A percentile compares a stretch with the other conserved stretches of the same genome.
These are phyloP conservation scores for Marasmarcha lunaedactyla DNA, from an alignment of 2,888 invertebrate genomes.

Conservation along the genomic window DNA sequence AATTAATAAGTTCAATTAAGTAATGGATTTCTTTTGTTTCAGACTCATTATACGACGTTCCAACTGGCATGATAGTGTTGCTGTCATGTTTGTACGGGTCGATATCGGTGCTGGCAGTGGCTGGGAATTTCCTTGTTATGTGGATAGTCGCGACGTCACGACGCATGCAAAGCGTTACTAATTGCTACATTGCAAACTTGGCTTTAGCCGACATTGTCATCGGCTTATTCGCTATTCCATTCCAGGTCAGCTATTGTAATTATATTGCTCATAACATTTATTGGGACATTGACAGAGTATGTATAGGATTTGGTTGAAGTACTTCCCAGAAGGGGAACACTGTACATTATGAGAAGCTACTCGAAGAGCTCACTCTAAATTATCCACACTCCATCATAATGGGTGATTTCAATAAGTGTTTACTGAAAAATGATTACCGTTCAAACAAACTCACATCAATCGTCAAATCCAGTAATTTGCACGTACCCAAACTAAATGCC, in stretches of 20 bases:
- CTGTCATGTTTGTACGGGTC: constrained; percentile 84
- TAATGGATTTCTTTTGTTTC: constrained; percentile 27
- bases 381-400: too few species aligned
- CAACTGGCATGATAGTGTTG: constrained; percentile 78
- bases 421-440: too few species aligned
- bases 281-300: too few species aligned
- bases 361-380: too few species aligned
- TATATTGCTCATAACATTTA: neutral
- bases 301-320: too few species aligned
- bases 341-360: too few species aligned
- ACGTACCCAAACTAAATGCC: too few species aligned
- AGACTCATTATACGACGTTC: constrained; percentile 79
- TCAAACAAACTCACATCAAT: too few species aligned
- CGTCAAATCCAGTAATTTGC: too few species aligned
- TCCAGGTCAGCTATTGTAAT: constrained; percentile 55
- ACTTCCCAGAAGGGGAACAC: too few species aligned
- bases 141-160: constrained; percentile 84
- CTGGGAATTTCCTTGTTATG: constrained; percentile 88
- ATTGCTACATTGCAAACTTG: constrained; percentile 88
- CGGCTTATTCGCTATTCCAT: constrained; percentile 87
- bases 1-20: too few species aligned
- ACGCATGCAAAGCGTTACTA: constrained; percentile 85
- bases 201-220: constrained; percentile 89
- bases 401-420: too few species aligned
- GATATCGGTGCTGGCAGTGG: constrained; percentile 83